Conservation (phyloP, 1,140 invertebrate genomes). For the Tenebrio molitor region DNA sequence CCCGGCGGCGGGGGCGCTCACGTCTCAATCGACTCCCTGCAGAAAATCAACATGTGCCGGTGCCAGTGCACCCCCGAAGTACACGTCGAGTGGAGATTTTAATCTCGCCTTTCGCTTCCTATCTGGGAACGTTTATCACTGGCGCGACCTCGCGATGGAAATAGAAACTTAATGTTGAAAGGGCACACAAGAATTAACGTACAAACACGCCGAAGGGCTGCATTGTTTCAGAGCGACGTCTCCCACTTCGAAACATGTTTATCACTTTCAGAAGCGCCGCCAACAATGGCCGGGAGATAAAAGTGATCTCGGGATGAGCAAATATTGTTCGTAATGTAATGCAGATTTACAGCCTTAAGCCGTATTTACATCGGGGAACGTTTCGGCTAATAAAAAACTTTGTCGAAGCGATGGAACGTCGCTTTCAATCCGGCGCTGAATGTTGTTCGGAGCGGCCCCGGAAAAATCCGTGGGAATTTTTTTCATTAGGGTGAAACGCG, state of each 20-base stretch:
- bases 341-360: conserved; percentile 33
- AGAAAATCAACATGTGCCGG: not conserved
- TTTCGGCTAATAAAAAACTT: conserved; percentile 9
- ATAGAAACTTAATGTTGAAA: conserved; percentile 1
- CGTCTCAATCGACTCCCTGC: conserved; percentile 8
- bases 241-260: conserved; percentile 30
- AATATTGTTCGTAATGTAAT: conserved; percentile 24
- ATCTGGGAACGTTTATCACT: not conserved
- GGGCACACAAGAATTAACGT: conserved; percentile 17
- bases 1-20: not conserved
- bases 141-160: not conserved
- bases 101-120: not conserved
- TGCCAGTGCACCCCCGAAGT: too few relatives aligned
- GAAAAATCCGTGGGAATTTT: too few relatives aligned
- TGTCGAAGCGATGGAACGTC: too few relatives aligned
- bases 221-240: conserved; percentile 17
- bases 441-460: too few relatives aligned
- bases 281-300: conserved; percentile 11
- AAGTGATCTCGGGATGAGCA: conserved; percentile 28
- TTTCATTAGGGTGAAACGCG: too few relatives aligned
- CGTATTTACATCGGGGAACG: not conserved
- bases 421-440: too few relatives aligned
- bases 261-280: conserved; percentile 5
- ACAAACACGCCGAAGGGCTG: conserved; percentile 16
- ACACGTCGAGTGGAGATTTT: not conserved